Evolutionary conservation across 2,888 invertebrate species (phyloP), one percentile per base, ranked within the genome.

Genomic region (Stenchaetothrips biformis): DNA sequence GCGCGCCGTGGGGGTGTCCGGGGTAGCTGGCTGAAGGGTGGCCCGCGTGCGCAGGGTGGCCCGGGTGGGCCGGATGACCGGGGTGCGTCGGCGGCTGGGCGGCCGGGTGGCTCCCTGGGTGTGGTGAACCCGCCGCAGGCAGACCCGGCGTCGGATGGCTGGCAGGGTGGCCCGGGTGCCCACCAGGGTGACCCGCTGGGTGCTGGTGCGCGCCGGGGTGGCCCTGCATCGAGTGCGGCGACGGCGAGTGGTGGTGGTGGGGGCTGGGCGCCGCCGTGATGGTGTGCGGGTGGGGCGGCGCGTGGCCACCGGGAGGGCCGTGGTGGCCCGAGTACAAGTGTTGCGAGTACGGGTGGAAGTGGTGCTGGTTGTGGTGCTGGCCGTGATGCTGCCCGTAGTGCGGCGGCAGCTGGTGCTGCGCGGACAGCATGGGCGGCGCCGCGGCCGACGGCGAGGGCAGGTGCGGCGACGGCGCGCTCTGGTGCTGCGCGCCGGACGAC

Each of bases 31-130:
- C 37, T 79, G 78, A 47, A 74, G 80, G 78, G 80, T 81, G 74
- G 74, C 78, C 67, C 80, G 78, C 78, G 82, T 74, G 67, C 37
- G 2, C 49, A 67, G 80, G 78, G 80, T 81, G 74, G 74, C 78
- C 67, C 80, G 78, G 79, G 82, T 82, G 78, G 82, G 82, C 74
- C 1, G 67, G 67, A 8, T 74, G 67, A 2, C 67, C 67, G 25
- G 67, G 67, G 25, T 74, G 67, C 67, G 83, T 82, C 53, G 84
- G 84, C 49, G 83, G 86, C 79, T 85, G 82, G 79, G 81, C 82
- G 82, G 79, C 82, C 80, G 80, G 82, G 47, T 48, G 81, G 80
- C 48, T 79, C 79, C n/a, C 81, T 49, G 79, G 81, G 78, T 47
- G 80, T 77, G 67, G 82, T 80, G 78, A 80, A 78, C 79, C 82